Evolutionary conservation across 2,888 invertebrate genomes (phyloP).

Genomic region (Trichacis sp.): DNA sequence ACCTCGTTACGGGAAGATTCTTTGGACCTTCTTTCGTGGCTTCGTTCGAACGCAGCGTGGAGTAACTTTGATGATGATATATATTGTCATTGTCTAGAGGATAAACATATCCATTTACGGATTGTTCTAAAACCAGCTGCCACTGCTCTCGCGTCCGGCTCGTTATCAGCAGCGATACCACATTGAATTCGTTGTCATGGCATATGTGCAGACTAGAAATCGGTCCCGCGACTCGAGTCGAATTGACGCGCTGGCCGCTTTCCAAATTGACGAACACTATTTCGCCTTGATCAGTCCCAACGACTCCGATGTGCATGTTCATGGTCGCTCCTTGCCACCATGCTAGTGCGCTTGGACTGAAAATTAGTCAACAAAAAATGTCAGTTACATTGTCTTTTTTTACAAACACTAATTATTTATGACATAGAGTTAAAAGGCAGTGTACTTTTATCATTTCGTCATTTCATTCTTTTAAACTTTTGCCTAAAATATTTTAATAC

Average conservation of each 20-base stretch:
- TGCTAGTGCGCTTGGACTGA: conserved; percentile 61
- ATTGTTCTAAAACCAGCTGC: conserved; percentile 84
- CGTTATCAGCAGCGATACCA: conserved; percentile 77
- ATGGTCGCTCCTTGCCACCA: conserved; percentile 66
- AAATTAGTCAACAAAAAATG: conserved; percentile 23
- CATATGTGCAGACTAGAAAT: conserved; percentile 78
- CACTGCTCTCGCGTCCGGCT: conserved; percentile 82
- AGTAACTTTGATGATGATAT: conserved; percentile 33
- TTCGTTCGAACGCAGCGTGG: conserved; percentile 49
- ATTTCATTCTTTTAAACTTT: too few relatives aligned
- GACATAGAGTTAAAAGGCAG: too few relatives aligned
- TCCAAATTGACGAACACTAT: conserved; percentile 80
- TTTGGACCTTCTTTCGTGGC: conserved; percentile 60
- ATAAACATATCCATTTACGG: conserved; percentile 80
- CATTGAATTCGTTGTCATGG: conserved; percentile 78
- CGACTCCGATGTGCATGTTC: conserved; percentile 63
- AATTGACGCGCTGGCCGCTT: conserved; percentile 77
- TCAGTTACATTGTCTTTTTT: too few relatives aligned
- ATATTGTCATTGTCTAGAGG: conserved; percentile 63
- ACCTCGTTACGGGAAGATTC: conserved; percentile 65
- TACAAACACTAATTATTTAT: too few relatives aligned
- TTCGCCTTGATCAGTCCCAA: conserved; percentile 71
- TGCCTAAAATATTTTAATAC: too few relatives aligned
- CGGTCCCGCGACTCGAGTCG: conserved; percentile 75
- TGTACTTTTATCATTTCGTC: too few relatives aligned